phyloP scores from a whole-genome alignment of 2,888 invertebrate genomes.

The Campoletis raptor region DNA sequence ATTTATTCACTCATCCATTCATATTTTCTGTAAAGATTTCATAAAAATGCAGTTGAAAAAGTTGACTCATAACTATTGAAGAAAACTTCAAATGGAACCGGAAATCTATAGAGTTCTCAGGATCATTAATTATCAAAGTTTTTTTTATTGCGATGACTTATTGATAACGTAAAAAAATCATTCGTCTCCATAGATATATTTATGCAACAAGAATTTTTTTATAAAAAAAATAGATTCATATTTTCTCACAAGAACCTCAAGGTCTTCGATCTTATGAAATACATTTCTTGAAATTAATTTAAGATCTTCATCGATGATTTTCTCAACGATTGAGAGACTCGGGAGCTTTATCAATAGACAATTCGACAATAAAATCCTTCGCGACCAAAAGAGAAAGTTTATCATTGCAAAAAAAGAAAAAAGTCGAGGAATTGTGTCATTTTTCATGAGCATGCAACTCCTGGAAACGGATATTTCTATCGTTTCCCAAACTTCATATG shows the following conservation, averaged over 20 bases:
- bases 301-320: neutral
- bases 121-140: neutral
- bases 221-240: neutral
- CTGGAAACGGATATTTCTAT: slow-evolving; percentile 22
- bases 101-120: neutral
- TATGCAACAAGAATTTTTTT: too few species aligned
- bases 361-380: neutral
- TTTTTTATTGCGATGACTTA: neutral
- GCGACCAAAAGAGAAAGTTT: neutral
- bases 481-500: neutral
- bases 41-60: neutral
- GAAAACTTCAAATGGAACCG: neutral
- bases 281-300: neutral
- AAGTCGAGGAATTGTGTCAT: neutral
- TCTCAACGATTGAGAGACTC: neutral
- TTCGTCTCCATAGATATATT: too few species aligned
- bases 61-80: neutral
- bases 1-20: too few species aligned
- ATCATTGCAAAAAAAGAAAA: neutral
- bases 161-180: too few species aligned
- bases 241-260: neutral
- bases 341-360: neutral
- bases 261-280: neutral
- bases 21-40: neutral
- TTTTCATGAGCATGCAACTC: slow-evolving; percentile 22